A percentile compares a stretch with the other conserved stretches of the same genome.
phyloP scores from a whole-genome alignment of 2,888 invertebrate species.

The Metalampra italica region DNA sequence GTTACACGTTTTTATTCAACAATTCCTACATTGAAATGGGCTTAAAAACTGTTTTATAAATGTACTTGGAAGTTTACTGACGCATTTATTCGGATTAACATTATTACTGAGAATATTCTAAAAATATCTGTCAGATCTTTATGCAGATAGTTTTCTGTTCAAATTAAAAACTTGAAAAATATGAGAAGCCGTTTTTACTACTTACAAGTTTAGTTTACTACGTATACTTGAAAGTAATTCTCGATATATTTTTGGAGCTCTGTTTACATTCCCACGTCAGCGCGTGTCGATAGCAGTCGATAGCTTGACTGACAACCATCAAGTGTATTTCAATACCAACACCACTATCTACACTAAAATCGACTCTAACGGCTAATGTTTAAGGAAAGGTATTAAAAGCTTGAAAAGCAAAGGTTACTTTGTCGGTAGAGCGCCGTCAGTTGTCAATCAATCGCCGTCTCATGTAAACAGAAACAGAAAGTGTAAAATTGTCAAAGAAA shows the following conservation, averaged over 20 bases:
- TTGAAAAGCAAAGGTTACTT: slow-evolving; percentile 4
- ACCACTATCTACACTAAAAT: slow-evolving; percentile 14
- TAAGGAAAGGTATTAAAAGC: not conserved
- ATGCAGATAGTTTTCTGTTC: too few relatives aligned
- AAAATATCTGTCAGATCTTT: too few relatives aligned
- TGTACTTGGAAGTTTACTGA: too few relatives aligned
- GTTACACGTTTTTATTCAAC: too few relatives aligned
- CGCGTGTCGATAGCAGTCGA: slow-evolving; percentile 60
- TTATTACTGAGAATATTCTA: too few relatives aligned
- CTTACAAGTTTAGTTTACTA: slow-evolving; percentile 15
- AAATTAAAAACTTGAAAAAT: too few relatives aligned
- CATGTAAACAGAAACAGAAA: slow-evolving; percentile 33
- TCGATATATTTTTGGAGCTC: slow-evolving; percentile 39
- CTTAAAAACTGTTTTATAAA: too few relatives aligned
- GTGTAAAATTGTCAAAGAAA: slow-evolving; percentile 30
- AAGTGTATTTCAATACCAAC: not conserved
- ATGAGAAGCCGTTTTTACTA: too few relatives aligned
- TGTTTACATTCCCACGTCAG: slow-evolving; percentile 73
- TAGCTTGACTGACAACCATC: slow-evolving; percentile 28
- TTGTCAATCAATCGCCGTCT: slow-evolving; percentile 48
- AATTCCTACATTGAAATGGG: too few relatives aligned
- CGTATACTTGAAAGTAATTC: slow-evolving; percentile 37
- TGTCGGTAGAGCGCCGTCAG: slow-evolving; percentile 34
- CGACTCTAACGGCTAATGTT: slow-evolving; percentile 18
- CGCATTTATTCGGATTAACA: too few relatives aligned